Evolutionary conservation across 1,140 invertebrate species (phyloP), one percentile per base, ranked within the genome.

Genomic region (Tetragonula clypearis): DNA sequence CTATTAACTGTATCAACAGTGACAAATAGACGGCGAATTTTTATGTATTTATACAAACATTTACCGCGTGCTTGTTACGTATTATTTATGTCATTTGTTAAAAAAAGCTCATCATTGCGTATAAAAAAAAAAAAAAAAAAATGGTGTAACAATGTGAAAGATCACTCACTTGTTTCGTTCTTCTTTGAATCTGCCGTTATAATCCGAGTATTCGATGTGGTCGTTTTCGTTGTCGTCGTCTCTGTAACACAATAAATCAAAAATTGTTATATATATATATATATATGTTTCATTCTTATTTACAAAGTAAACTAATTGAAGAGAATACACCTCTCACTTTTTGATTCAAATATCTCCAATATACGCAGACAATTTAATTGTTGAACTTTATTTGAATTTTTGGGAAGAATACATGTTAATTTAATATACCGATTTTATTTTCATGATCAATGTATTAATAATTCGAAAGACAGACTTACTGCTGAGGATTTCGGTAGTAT

Each of bases 191-290:
- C 92, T 30, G 92, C 87, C 12, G 93, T 85, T 78, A 92, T 55
- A 60, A 92, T 89, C 12, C 92, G 89, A 2, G 89, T 92, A 30
- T 91, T 93, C 62, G 91, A 92, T 79, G 92, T 93, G n/a, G 87
- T 91, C 68, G 83, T 93, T 87, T 91, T 94, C 56, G 92, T 94
- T 78, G 94, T 95, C 82, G 94, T 95, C 49, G 88, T 94, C 88
- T 93, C 94, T 95, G 88, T 11, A 87, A 78, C 35, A 86, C n/a
- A 75, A 41, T 80, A 19, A 53, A 14, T 30, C 53, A 23, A 17
- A n/a, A 14, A 26, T 66, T 19, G 17, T 12, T 60, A 30, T 30
- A 30, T 30, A 30, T 30, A 30, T 30, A 30, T 30, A 30, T 23
- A 60, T 60, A 0, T 4, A 56, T 1, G 35, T 26, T 58, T 53